These are phyloP conservation scores for Mystacides longicornis DNA, from an alignment of 2,888 invertebrate species.

Conservation along the genomic window DNA sequence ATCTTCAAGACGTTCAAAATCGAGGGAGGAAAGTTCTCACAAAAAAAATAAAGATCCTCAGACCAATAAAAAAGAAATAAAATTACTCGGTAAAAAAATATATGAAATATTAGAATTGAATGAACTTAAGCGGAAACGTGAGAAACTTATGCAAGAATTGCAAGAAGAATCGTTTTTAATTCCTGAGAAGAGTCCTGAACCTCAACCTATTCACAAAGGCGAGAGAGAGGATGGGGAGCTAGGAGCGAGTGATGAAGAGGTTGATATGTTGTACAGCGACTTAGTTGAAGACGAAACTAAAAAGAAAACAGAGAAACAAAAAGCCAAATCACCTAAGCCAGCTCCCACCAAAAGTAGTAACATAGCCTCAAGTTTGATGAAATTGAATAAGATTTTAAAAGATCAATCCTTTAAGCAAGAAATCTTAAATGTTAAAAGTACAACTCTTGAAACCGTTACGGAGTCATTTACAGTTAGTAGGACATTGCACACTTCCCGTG, in stretches of 20 bases:
- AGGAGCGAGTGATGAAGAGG: slow-evolving; percentile 44
- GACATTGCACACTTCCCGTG: too few relatives aligned
- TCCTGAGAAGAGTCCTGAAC: slow-evolving; percentile 21
- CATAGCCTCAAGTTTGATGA: not conserved
- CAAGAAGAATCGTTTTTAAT: slow-evolving; percentile 16
- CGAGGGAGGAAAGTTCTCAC: not conserved
- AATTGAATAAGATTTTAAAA: not conserved
- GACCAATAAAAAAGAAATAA: not conserved
- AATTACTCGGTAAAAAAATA: slow-evolving; percentile 2
- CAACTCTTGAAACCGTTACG: not conserved
- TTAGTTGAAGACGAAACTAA: not conserved
- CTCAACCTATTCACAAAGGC: slow-evolving; percentile 27
- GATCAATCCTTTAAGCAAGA: not conserved
- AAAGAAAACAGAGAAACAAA: not conserved
- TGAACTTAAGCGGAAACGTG: slow-evolving; percentile 15
- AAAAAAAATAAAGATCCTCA: not conserved
- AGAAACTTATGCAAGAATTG: slow-evolving; percentile 15
- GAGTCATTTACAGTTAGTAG: not conserved
- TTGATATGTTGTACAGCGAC: slow-evolving; percentile 25
- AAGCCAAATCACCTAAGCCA: not conserved
- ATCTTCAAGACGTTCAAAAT: not conserved
- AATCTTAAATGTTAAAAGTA: not conserved
- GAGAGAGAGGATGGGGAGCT: slow-evolving; percentile 38
- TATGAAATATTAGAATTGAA: slow-evolving; percentile 11
- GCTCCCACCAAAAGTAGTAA: not conserved